Conservation (phyloP, 1,140 invertebrate genomes). For the Zaprionus africanus region DNA sequence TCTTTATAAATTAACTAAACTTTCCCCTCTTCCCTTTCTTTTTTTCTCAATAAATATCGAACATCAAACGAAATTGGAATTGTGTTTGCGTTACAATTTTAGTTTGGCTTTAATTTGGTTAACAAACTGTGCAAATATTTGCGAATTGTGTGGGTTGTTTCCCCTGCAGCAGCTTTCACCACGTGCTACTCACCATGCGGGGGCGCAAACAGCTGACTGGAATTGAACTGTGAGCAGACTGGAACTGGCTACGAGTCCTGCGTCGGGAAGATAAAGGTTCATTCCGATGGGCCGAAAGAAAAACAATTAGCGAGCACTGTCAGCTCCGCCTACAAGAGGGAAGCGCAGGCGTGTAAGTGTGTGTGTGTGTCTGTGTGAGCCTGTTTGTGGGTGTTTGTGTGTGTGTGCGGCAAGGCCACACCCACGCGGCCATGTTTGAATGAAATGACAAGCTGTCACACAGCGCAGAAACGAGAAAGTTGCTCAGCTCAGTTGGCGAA, state of each 20-base stretch:
- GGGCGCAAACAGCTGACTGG: constrained; percentile 67
- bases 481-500: constrained; percentile 39
- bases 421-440: constrained; percentile 84
- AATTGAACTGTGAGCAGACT: constrained; percentile 48
- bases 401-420: constrained; percentile 70
- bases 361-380: constrained; percentile 13
- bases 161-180: constrained; percentile 60
- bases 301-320: constrained; percentile 37
- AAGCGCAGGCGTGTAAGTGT: constrained; percentile 26
- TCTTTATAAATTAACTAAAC: neutral
- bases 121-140: constrained; percentile 46
- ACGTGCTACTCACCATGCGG: constrained; percentile 23
- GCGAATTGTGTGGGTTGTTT: neutral
- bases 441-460: constrained; percentile 67
- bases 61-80: constrained; percentile 8
- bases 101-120: constrained; percentile 40
- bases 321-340: constrained; percentile 68
- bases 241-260: constrained; percentile 53
- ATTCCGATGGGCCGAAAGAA: constrained; percentile 46
- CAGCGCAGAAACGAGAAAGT: constrained; percentile 56
- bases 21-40: constrained; percentile 2
- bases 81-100: constrained; percentile 24
- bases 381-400: constrained; percentile 12
- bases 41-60: constrained; percentile 17
- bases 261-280: constrained; percentile 45